These are phyloP conservation scores for Thunnus thynnus DNA, from an alignment of 2,113 vertebrate genomes.

Conservation along the genomic window DNA sequence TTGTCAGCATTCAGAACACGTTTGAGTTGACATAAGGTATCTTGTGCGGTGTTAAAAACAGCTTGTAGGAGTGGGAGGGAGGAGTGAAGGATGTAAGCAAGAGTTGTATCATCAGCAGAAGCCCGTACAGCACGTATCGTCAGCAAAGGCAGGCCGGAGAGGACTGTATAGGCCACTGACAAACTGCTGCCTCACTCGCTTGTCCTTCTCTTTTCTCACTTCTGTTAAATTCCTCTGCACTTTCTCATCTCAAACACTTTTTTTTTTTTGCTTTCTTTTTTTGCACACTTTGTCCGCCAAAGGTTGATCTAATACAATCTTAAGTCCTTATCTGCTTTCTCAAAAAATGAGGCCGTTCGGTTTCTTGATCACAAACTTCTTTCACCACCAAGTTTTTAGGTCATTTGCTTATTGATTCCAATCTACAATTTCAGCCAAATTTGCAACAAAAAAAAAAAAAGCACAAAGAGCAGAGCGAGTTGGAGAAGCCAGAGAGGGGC, in stretches of 20 bases:
- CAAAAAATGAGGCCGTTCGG: neutral
- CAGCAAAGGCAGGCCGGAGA: constrained; percentile 60
- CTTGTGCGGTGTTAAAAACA: constrained; percentile 73
- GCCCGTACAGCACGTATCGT: constrained; percentile 43
- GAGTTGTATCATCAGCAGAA: constrained; percentile 78
- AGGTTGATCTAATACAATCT: constrained; percentile 33
- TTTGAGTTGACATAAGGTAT: constrained; percentile 77
- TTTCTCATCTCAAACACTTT: constrained; percentile 29
- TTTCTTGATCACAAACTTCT: constrained; percentile 10
- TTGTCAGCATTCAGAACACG: constrained; percentile 67
- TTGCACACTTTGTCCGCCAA: constrained; percentile 12
- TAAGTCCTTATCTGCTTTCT: constrained; percentile 1
- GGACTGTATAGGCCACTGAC: constrained; percentile 51
- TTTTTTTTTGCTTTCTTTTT: constrained; percentile 2
- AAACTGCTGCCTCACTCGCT: constrained; percentile 62
- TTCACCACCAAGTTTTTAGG: constrained; percentile 16
- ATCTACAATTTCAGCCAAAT: constrained; percentile 46
- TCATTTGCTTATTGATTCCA: constrained; percentile 46
- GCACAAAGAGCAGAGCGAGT: constrained; percentile 32
- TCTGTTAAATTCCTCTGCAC: constrained; percentile 10
- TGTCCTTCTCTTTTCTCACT: constrained; percentile 20
- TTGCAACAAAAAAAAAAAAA: constrained; percentile 17
- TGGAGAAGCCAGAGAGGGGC: constrained; percentile 47
- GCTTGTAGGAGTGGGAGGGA: constrained; percentile 77
- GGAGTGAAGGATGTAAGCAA: constrained; percentile 74